Percentiles rank a stretch among this genome's conserved stretches.
phyloP scores from a whole-genome alignment of 1,140 invertebrate species.

The Nilaparvata lugens region DNA sequence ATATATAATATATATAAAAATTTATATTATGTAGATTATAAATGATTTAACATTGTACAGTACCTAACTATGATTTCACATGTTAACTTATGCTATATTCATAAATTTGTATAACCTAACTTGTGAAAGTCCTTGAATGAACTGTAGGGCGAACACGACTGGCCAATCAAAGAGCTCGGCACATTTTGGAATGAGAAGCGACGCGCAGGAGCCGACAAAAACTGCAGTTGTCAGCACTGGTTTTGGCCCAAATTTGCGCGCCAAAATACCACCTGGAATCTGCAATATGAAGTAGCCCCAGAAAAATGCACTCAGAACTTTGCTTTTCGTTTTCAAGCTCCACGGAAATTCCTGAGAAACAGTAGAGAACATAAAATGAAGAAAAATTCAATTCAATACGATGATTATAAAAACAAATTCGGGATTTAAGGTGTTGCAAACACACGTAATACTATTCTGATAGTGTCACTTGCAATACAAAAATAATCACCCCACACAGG shows the following conservation, averaged over 20 bases:
- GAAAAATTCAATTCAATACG: no score
- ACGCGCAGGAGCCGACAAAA: not conserved
- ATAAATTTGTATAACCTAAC: not conserved
- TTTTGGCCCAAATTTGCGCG: constrained; percentile 50
- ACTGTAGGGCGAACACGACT: not conserved
- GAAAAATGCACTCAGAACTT: constrained; percentile 58
- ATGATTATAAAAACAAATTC: no score
- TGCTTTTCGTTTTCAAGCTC: constrained; percentile 42
- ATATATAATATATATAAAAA: no score
- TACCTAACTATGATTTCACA: no score
- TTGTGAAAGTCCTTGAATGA: constrained; percentile 1
- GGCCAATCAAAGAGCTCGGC: not conserved
- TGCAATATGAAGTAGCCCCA: constrained; percentile 52
- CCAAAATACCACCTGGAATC: constrained; percentile 57
- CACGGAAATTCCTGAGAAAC: constrained; percentile 39
- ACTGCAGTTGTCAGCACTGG: not conserved
- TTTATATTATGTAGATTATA: no score
- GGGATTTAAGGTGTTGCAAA: no score
- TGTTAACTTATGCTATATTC: no score
- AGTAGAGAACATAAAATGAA: no score
- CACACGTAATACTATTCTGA: no score
- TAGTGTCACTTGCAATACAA: no score
- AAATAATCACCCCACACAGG: no score
- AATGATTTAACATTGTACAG: no score
- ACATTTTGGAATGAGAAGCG: not conserved